Evolutionary conservation across 2,113 vertebrate species (phyloP).

Genomic region (Sinocyclocheilus anshuiensis): DNA sequence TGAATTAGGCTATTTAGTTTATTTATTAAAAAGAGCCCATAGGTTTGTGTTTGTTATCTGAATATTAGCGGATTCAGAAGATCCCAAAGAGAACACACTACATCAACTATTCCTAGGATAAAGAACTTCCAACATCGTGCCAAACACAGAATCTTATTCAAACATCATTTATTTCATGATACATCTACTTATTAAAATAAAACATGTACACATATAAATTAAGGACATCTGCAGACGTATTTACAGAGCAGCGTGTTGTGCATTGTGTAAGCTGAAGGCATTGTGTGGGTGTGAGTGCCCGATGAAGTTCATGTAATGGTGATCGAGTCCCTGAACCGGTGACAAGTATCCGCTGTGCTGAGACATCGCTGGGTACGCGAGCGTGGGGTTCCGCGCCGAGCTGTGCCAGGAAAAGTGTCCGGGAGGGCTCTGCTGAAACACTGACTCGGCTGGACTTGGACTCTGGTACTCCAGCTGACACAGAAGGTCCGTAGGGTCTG

Average conservation of each 20-base stretch:
- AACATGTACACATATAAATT: conserved; percentile 70
- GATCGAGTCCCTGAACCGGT: conserved; percentile 87
- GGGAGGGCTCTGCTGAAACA: conserved; percentile 80
- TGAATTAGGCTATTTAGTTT: not conserved
- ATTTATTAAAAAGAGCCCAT: not conserved
- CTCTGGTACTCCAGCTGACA: conserved; percentile 83
- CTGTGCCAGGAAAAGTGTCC: conserved; percentile 86
- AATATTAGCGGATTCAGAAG: not conserved
- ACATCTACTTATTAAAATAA: conserved; percentile 61
- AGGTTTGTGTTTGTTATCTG: not conserved
- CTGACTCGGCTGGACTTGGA: conserved; percentile 78
- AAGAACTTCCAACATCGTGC: not conserved
- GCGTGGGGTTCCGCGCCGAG: conserved; percentile 76
- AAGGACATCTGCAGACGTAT: conserved; percentile 49
- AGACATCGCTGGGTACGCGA: conserved; percentile 83
- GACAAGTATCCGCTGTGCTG: conserved; percentile 87
- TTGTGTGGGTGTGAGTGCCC: conserved; percentile 84
- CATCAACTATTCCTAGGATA: not conserved
- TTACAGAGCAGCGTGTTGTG: conserved; percentile 87
- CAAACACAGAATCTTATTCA: conserved; percentile 20
- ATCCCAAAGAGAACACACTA: not conserved
- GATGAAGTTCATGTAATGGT: conserved; percentile 91
- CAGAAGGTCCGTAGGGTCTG: conserved; percentile 83
- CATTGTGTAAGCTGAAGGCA: conserved; percentile 84
- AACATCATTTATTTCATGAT: conserved; percentile 66